Evolutionary conservation across 1,140 invertebrate species (phyloP).

Genomic region (Oncopodura yosiiana): DNA sequence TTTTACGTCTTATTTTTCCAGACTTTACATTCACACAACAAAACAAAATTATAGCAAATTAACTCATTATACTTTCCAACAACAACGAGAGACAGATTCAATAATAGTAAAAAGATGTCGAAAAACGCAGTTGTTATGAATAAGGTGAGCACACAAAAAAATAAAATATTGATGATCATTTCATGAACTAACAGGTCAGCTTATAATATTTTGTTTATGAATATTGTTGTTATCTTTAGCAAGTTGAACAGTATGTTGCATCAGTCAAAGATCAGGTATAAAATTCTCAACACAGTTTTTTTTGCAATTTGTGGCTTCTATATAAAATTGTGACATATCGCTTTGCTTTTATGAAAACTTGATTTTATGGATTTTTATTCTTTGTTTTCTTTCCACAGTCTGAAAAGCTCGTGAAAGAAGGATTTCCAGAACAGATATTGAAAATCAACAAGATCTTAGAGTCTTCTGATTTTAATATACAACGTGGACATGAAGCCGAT

Average conservation of each 20-base stretch:
- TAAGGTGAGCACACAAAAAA: not conserved
- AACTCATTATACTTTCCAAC: too few relatives aligned
- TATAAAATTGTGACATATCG: too few relatives aligned
- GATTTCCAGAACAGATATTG: constrained; percentile 82
- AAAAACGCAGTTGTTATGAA: not conserved
- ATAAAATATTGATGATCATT: constrained; percentile 1
- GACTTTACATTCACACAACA: too few relatives aligned
- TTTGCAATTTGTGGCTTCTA: not conserved
- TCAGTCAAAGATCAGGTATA: constrained; percentile 16
- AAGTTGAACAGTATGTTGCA: constrained; percentile 23
- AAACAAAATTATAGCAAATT: too few relatives aligned
- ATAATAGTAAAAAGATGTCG: too few relatives aligned
- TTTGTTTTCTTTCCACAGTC: too few relatives aligned
- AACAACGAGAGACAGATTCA: too few relatives aligned
- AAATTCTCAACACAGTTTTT: not conserved
- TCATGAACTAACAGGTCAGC: not conserved
- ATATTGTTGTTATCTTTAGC: too few relatives aligned
- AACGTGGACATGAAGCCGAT: constrained; percentile 60
- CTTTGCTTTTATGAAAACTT: constrained; percentile 6
- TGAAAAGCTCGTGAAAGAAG: constrained; percentile 71
- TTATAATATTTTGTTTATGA: too few relatives aligned
- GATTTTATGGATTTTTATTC: too few relatives aligned
- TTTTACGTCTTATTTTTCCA: too few relatives aligned
- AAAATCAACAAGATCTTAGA: constrained; percentile 73
- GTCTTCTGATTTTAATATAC: constrained; percentile 63